These are phyloP conservation scores for Pelmatolapia mariae DNA, from an alignment of 2,113 vertebrate species.

Conservation along the genomic window DNA sequence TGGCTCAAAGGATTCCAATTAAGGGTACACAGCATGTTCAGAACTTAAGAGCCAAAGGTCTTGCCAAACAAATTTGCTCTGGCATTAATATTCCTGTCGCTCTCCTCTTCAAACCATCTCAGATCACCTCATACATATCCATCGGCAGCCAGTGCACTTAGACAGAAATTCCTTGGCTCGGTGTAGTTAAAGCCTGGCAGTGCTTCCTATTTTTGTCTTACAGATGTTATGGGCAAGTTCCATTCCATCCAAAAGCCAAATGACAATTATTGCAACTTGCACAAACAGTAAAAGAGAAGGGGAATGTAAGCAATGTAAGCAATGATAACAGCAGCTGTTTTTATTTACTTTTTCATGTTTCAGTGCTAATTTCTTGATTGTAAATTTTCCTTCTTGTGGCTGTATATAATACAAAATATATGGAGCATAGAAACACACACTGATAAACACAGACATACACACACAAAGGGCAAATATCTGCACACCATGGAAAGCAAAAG, in stretches of 20 bases:
- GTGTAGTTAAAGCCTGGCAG: background rate
- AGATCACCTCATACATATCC: conserved; percentile 46
- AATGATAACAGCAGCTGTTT: background rate
- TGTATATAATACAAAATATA: background rate
- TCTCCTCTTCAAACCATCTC: background rate
- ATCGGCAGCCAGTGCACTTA: conserved; percentile 20
- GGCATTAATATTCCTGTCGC: background rate
- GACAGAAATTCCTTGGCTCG: conserved; percentile 28
- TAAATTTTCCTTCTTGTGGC: background rate
- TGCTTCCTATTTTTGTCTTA: background rate
- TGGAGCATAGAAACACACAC: background rate
- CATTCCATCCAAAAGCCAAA: background rate
- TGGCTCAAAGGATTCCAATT: background rate
- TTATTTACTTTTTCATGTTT: background rate
- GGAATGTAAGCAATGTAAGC: too few species aligned
- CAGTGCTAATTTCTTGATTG: background rate
- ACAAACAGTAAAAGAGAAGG: background rate
- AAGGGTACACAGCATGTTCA: background rate
- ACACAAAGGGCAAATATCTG: background rate
- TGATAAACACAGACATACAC: background rate
- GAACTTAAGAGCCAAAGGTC: background rate
- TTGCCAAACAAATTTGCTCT: conserved; percentile 1
- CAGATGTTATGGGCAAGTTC: background rate
- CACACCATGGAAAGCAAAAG: background rate
- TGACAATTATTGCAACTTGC: background rate